Evolutionary conservation across 2,888 invertebrate genomes (phyloP).

Genomic region (Archaeoteleia sp.): DNA sequence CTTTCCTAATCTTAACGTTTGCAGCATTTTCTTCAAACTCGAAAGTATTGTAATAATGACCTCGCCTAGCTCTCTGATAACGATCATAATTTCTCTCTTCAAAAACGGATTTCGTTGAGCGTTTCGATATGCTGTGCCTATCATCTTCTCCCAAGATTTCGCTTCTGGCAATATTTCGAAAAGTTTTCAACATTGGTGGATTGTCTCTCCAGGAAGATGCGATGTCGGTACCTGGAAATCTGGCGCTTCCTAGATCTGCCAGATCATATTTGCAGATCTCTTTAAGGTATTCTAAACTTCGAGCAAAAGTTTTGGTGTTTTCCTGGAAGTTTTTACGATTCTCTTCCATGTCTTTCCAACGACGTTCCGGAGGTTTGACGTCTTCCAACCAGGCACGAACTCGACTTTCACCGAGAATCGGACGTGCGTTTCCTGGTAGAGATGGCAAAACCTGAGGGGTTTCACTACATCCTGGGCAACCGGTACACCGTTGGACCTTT

Average conservation of each 20-base stretch:
- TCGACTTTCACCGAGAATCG: slow-evolving; percentile 68
- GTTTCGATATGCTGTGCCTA: slow-evolving; percentile 62
- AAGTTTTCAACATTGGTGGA: slow-evolving; percentile 62
- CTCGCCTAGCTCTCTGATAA: slow-evolving; percentile 23
- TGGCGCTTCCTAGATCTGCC: slow-evolving; percentile 31
- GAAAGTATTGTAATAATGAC: no score
- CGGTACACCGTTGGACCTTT: slow-evolving; percentile 78
- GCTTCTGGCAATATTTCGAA: slow-evolving; percentile 64
- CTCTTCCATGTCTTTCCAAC: slow-evolving; percentile 63
- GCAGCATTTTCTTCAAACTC: slow-evolving; percentile 44
- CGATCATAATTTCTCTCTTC: slow-evolving; percentile 62
- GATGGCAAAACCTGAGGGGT: slow-evolving; percentile 49
- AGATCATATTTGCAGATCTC: slow-evolving; percentile 61
- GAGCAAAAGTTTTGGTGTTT: slow-evolving; percentile 54
- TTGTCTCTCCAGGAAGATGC: slow-evolving; percentile 63
- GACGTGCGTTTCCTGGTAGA: slow-evolving; percentile 54
- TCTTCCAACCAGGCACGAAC: slow-evolving; percentile 72
- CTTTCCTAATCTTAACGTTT: slow-evolving; percentile 67
- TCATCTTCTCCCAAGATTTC: slow-evolving; percentile 68
- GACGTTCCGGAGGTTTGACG: slow-evolving; percentile 66
- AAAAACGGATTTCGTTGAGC: slow-evolving; percentile 70
- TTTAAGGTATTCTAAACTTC: slow-evolving; percentile 61
- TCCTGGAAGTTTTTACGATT: slow-evolving; percentile 57
- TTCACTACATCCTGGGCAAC: slow-evolving; percentile 81
- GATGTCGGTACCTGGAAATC: slow-evolving; percentile 18